Conservation (phyloP, 2,797 vertebrate species). For the Pogonophryne albipinna region DNA sequence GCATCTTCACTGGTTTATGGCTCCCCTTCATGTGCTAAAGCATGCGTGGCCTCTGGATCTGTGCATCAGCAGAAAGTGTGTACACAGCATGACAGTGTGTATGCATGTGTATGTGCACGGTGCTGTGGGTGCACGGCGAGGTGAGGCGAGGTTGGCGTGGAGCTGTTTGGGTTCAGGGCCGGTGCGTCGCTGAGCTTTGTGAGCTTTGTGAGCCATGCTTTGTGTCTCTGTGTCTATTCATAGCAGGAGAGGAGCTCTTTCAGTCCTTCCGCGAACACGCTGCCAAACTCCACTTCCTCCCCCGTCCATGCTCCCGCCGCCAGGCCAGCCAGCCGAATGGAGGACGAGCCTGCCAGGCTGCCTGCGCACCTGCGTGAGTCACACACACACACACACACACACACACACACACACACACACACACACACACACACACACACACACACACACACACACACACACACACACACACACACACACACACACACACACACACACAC, state of each 20-base stretch:
- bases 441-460: conserved; percentile 43
- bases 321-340: conserved; percentile 91
- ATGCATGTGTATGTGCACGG: conserved; percentile 1
- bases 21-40: neutral
- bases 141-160: conserved; percentile 50
- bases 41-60: conserved; percentile 30
- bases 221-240: conserved; percentile 87
- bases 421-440: conserved; percentile 38
- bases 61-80: conserved; percentile 6
- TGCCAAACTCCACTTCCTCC: conserved; percentile 93
- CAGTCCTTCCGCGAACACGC: conserved; percentile 94
- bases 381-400: conserved; percentile 43
- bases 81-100: conserved; percentile 12
- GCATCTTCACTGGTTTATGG: neutral
- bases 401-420: conserved; percentile 33
- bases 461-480: conserved; percentile 38
- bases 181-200: conserved; percentile 71
- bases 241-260: conserved; percentile 98
- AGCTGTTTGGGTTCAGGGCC: conserved; percentile 77
- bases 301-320: conserved; percentile 94
- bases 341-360: conserved; percentile 93
- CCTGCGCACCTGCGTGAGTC: conserved; percentile 98
- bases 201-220: conserved; percentile 83
- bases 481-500: conserved; percentile 44
- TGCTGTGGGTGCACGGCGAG: conserved; percentile 51